Conservation (phyloP, 2,113 vertebrate genomes). For the Morphnarchus princeps region DNA sequence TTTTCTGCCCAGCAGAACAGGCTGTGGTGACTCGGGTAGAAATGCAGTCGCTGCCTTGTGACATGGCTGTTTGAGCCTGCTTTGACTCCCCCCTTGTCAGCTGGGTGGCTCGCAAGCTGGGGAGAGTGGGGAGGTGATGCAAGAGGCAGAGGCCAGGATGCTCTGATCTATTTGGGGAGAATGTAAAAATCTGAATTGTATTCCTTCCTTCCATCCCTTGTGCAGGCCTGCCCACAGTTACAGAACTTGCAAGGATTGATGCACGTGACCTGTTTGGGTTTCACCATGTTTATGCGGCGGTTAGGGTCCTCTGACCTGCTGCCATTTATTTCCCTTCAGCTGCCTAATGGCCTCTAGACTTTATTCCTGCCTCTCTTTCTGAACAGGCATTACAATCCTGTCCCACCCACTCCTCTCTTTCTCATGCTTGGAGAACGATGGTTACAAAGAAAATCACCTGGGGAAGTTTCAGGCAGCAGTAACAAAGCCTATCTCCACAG, state of each 20-base stretch:
- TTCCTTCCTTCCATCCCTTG: background rate
- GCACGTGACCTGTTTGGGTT: background rate
- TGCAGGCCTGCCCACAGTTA: background rate
- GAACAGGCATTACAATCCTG: background rate
- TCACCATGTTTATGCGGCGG: fast-evolving
- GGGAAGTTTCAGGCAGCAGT: conserved; percentile 60
- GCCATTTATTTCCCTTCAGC: background rate
- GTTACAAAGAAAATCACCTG: conserved; percentile 66
- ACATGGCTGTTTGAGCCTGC: background rate
- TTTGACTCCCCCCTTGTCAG: background rate
- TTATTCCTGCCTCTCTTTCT: background rate
- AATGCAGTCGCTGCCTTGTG: background rate
- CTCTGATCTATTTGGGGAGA: background rate
- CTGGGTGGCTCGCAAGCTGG: background rate
- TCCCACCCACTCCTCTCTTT: background rate
- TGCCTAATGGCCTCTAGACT: background rate
- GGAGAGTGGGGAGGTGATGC: background rate
- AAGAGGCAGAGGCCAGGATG: background rate
- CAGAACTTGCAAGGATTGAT: background rate
- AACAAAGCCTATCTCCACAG: conserved; percentile 57
- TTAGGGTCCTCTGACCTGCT: background rate
- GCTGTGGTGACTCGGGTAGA: background rate
- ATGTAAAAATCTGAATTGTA: too few relatives aligned
- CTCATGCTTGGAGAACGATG: background rate
- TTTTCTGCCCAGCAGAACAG: background rate